phyloP scores from a whole-genome alignment of 2,113 vertebrate genomes.

The Bos taurus region ARS-UCD2.0 NC_037332.1:64227001-64227500 shows the following conservation, averaged over 20 bases:
- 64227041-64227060: background rate
- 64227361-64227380: background rate
- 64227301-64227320: background rate
- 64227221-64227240: background rate
- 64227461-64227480: background rate
- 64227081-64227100: background rate
- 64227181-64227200: background rate
- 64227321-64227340: background rate
- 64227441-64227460: background rate
- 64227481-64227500: background rate
- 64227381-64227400: background rate
- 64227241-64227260: background rate
- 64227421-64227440: background rate
- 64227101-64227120: background rate
- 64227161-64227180: background rate
- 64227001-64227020: background rate
- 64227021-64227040: background rate
- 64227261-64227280: background rate
- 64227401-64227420: background rate
- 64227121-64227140: background rate
- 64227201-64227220: background rate
- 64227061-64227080: background rate
- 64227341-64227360: background rate
- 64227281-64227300: background rate
- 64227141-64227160: background rate